Evolutionary conservation across 2,797 vertebrate species (phyloP).

Genomic region (Loriculus beryllinus): DNA sequence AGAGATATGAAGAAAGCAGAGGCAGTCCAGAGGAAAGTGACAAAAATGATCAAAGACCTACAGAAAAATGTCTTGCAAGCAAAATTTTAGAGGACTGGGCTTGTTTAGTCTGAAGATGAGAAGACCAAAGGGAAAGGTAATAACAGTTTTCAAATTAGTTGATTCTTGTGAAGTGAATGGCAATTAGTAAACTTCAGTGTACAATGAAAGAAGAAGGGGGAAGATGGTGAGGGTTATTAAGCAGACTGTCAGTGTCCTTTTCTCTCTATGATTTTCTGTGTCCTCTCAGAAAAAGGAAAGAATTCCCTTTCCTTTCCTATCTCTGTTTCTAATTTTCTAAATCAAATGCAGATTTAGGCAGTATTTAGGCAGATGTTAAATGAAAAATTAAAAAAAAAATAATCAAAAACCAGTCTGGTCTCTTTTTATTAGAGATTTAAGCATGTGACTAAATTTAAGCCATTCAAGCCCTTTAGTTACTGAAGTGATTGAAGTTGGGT

Average conservation of each 20-base stretch:
- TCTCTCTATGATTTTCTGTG: neutral
- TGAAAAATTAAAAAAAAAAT: neutral
- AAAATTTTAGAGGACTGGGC: neutral
- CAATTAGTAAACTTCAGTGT: neutral
- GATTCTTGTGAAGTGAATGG: neutral
- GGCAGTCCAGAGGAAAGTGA: neutral
- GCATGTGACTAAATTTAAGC: neutral
- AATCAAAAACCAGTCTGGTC: neutral
- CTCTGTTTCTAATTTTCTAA: neutral
- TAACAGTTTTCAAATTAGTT: constrained; percentile 16
- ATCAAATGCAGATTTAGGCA: too few relatives aligned
- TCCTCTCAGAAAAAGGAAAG: neutral
- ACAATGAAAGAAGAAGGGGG: neutral
- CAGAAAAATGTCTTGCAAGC: constrained; percentile 9
- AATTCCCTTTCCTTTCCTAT: neutral
- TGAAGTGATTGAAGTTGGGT: neutral
- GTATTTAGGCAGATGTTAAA: constrained; percentile 15
- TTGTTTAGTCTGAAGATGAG: constrained; percentile 18
- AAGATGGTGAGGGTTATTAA: neutral
- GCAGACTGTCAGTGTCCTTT: neutral
- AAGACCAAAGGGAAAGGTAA: neutral
- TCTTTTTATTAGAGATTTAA: neutral
- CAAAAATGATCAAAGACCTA: constrained; percentile 35
- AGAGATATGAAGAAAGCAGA: neutral
- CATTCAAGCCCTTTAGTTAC: neutral